A percentile compares a stretch with the other conserved stretches of the same genome.
Evolutionary conservation across 1,140 invertebrate species (phyloP).

Genomic region (Cotesia glomerata): DNA sequence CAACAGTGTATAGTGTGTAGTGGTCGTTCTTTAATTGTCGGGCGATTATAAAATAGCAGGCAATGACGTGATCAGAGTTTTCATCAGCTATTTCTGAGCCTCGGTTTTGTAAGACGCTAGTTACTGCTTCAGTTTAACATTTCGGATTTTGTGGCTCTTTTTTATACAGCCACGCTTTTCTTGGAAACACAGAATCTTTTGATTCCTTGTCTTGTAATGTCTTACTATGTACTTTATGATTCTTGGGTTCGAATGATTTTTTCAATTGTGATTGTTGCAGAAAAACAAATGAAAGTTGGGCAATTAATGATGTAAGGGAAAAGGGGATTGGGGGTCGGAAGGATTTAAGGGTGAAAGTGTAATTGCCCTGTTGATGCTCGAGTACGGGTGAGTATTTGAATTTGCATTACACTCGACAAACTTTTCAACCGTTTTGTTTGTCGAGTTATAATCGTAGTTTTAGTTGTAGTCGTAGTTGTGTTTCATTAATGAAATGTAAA

Average conservation of each 20-base stretch:
- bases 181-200: neutral
- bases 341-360: slow-evolving; percentile 22
- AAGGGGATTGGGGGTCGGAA: neutral
- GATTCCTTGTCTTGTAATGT: slow-evolving; percentile 12
- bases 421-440: slow-evolving; percentile 28
- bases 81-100: neutral
- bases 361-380: slow-evolving; percentile 34
- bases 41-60: slow-evolving; percentile 52
- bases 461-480: neutral
- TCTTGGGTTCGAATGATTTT: too few relatives aligned
- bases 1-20: neutral
- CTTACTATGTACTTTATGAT: too few relatives aligned
- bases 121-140: slow-evolving; percentile 22
- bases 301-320: too few relatives aligned
- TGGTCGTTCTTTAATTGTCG: slow-evolving; percentile 50
- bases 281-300: too few relatives aligned
- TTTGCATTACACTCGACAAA: slow-evolving; percentile 32
- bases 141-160: neutral
- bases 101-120: neutral
- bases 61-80: slow-evolving; percentile 33
- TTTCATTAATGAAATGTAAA: slow-evolving; percentile 15
- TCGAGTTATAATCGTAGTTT: slow-evolving; percentile 19
- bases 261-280: too few relatives aligned
- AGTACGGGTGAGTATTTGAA: neutral
- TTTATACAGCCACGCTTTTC: slow-evolving; percentile 3